A percentile compares a stretch with the other conserved stretches of the same genome.
Conservation (phyloP, 2,888 invertebrate species). For the Corbicula japonica region DNA sequence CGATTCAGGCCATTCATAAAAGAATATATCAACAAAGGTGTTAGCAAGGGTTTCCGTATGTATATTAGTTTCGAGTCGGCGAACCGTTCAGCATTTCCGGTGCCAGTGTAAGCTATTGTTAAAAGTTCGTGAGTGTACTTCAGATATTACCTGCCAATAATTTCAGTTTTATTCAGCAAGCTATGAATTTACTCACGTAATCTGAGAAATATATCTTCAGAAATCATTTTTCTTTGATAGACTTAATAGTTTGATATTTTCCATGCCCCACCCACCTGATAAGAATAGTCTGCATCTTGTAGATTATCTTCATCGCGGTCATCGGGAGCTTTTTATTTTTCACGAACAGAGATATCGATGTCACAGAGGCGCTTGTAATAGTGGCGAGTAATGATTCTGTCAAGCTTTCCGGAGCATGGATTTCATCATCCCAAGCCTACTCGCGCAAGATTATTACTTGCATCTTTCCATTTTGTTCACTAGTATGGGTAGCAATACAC, state of each 20-base stretch:
- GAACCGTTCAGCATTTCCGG: constrained; percentile 30
- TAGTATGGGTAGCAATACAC: too few relatives aligned
- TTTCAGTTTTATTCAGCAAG: too few relatives aligned
- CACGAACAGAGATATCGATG: constrained; percentile 54
- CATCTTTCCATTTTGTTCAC: too few relatives aligned
- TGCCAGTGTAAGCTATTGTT: too few relatives aligned
- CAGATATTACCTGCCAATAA: too few relatives aligned
- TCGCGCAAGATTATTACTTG: too few relatives aligned
- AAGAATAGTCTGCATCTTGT: constrained; percentile 29
- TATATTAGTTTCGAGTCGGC: constrained; percentile 22
- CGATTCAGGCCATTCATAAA: constrained; percentile 57
- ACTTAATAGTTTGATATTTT: constrained; percentile 31
- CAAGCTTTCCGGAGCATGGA: constrained; percentile 39
- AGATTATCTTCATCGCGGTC: constrained; percentile 54
- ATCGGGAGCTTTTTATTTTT: constrained; percentile 55
- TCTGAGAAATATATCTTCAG: too few relatives aligned
- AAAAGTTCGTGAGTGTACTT: too few relatives aligned
- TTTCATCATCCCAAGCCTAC: constrained; percentile 12
- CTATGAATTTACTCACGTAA: too few relatives aligned
- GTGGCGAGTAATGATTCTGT: constrained; percentile 48
- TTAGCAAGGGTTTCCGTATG: constrained; percentile 48
- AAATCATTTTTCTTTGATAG: constrained; percentile 21
- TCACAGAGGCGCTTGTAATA: constrained; percentile 52
- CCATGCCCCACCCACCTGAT: constrained; percentile 44
- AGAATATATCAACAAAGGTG: constrained; percentile 62